These are phyloP conservation scores for Amblyraja radiata DNA, from an alignment of 2,797 vertebrate genomes.

Conservation along the genomic window DNA sequence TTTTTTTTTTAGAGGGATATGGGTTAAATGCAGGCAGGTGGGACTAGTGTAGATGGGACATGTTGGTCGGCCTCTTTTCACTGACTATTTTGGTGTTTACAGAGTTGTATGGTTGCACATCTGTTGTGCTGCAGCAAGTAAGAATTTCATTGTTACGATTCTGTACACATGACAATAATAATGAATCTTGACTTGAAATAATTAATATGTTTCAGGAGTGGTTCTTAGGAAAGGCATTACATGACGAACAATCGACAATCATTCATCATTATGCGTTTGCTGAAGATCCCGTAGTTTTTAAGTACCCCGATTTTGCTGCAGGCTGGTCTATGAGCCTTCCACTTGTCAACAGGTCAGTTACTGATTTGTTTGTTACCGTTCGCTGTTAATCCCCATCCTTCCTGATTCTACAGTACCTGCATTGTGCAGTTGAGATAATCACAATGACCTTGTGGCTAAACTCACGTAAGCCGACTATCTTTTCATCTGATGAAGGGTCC, in stretches of 20 bases:
- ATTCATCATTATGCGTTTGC: slow-evolving; percentile 98
- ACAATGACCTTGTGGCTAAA: neutral
- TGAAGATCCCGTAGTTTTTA: slow-evolving; percentile 81
- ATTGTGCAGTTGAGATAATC: neutral
- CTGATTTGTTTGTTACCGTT: neutral
- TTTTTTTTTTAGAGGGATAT: no score
- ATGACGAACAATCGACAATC: slow-evolving; percentile 89
- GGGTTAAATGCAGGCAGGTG: no score
- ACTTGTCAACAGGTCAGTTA: slow-evolving; percentile 75
- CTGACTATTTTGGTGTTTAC: no score
- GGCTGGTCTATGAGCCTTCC: slow-evolving; percentile 86
- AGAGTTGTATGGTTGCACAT: no score
- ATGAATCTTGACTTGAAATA: slow-evolving; percentile 30
- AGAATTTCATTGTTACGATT: no score
- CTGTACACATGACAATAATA: no score
- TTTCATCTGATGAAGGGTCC: no score
- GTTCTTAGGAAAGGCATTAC: slow-evolving; percentile 87
- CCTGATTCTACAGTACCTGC: neutral
- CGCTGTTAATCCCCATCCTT: neutral
- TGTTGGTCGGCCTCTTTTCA: no score
- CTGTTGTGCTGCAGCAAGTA: no score
- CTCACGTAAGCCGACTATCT: neutral
- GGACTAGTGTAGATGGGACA: no score
- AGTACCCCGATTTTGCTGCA: slow-evolving; percentile 90
- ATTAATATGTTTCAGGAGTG: slow-evolving; percentile 70